Conservation (phyloP, 2,797 vertebrate genomes). For the Myotis myotis region DNA sequence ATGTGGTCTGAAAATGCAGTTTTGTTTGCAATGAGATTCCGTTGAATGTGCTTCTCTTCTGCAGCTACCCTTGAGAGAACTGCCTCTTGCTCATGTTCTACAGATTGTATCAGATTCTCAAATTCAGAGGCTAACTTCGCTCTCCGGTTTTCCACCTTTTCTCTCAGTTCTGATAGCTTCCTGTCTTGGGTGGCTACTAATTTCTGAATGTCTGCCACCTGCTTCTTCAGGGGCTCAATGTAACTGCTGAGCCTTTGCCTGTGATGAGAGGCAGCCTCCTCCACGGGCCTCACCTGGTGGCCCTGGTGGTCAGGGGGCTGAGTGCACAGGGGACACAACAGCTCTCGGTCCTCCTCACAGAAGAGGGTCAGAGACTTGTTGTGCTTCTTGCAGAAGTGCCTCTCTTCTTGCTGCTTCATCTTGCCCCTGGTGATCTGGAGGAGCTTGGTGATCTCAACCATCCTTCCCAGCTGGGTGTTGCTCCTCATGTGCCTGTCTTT, state of each 20-base stretch:
- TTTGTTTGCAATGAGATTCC: background rate
- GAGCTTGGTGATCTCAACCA: background rate
- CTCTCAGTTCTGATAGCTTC: background rate
- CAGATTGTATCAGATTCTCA: background rate
- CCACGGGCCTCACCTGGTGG: conserved; percentile 83
- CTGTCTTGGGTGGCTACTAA: background rate
- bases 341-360: background rate
- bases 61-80: background rate
- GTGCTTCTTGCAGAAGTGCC: conserved; percentile 77
- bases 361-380: conserved; percentile 82
- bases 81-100: background rate
- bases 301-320: conserved; percentile 78
- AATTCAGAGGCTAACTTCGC: background rate
- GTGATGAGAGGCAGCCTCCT: background rate
- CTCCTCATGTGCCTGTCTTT: conserved; percentile 84
- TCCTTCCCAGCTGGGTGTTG: conserved; percentile 60
- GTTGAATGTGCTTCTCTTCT: background rate
- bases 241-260: background rate
- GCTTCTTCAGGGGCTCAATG: background rate
- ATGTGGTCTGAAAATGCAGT: background rate
- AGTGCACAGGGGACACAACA: background rate
- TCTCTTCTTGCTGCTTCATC: background rate
- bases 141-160: background rate
- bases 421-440: background rate
- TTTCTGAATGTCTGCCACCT: background rate